These are phyloP conservation scores for Lasiurus borealis DNA, from an alignment of 2,113 vertebrate genomes.

Conservation along the genomic window DNA sequence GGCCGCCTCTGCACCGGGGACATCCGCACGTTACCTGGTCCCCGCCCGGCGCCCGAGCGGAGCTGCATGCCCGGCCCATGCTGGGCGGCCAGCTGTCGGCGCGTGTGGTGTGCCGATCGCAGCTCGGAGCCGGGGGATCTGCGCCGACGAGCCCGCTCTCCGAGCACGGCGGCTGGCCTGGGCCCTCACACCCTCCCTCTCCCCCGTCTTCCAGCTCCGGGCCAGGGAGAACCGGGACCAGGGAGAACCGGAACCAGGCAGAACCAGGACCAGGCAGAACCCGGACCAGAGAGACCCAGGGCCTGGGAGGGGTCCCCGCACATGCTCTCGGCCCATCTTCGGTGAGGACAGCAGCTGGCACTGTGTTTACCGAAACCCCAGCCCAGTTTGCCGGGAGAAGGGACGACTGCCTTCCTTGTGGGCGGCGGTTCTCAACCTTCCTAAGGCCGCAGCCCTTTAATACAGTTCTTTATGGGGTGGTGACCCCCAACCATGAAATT, in stretches of 20 bases:
- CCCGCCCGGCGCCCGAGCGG: slow-evolving; percentile 92
- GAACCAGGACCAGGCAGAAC: no score
- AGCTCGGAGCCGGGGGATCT: slow-evolving; percentile 92
- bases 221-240: no score
- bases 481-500: no score
- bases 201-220: slow-evolving; percentile 84
- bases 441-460: no score
- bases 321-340: slow-evolving; percentile 15
- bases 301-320: slow-evolving; percentile 21
- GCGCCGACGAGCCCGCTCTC: slow-evolving; percentile 91
- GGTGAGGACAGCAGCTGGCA: background rate
- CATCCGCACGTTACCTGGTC: slow-evolving; percentile 95
- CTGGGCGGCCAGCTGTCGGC: slow-evolving; percentile 95
- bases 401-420: slow-evolving; percentile 75
- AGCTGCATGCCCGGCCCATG: slow-evolving; percentile 92
- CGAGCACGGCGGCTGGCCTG: slow-evolving; percentile 91
- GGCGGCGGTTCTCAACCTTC: background rate
- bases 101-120: slow-evolving; percentile 92
- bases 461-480: no score
- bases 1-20: slow-evolving; percentile 94
- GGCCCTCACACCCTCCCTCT: slow-evolving; percentile 90
- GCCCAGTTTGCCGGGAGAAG: slow-evolving; percentile 71
- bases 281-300: no score
- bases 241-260: no score
- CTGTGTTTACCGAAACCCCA: slow-evolving; percentile 75